Conservation (phyloP, 2,888 invertebrate species). For the Cenopis cana region DNA sequence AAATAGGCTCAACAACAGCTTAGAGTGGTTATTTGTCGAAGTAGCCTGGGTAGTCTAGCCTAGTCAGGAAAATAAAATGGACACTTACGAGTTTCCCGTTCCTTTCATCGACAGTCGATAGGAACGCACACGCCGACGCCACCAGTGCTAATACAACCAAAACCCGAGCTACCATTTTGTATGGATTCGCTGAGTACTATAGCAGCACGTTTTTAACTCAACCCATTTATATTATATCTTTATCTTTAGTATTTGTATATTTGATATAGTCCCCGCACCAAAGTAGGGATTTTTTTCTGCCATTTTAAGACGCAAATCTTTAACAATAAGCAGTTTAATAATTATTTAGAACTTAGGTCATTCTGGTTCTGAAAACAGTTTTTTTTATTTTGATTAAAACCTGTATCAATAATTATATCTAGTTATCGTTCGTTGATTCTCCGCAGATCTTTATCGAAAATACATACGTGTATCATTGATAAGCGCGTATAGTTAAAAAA, state of each 20-base stretch:
- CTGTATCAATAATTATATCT: neutral
- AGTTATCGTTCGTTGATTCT: neutral
- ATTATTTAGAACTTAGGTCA: neutral
- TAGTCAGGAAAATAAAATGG: neutral
- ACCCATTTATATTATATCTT: slow-evolving; percentile 28
- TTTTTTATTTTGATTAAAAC: neutral
- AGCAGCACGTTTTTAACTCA: neutral
- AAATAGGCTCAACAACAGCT: too few relatives aligned
- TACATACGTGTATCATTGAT: too few relatives aligned
- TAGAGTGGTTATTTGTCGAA: too few relatives aligned
- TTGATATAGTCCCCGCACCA: neutral
- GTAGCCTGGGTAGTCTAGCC: neutral
- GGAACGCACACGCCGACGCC: slow-evolving; percentile 16
- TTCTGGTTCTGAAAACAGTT: neutral
- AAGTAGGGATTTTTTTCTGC: neutral
- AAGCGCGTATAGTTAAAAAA: too few relatives aligned
- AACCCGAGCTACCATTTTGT: slow-evolving; percentile 23
- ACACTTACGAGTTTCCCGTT: slow-evolving; percentile 32
- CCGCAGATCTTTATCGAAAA: slow-evolving; percentile 10
- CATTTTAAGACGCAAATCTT: neutral
- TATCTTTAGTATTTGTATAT: too few relatives aligned
- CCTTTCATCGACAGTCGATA: neutral
- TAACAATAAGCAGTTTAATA: slow-evolving; percentile 1
- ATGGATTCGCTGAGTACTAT: neutral
- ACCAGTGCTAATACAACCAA: slow-evolving; percentile 1